phyloP scores from a whole-genome alignment of 2,113 vertebrate species.

The Megaptera novaeangliae region DNA sequence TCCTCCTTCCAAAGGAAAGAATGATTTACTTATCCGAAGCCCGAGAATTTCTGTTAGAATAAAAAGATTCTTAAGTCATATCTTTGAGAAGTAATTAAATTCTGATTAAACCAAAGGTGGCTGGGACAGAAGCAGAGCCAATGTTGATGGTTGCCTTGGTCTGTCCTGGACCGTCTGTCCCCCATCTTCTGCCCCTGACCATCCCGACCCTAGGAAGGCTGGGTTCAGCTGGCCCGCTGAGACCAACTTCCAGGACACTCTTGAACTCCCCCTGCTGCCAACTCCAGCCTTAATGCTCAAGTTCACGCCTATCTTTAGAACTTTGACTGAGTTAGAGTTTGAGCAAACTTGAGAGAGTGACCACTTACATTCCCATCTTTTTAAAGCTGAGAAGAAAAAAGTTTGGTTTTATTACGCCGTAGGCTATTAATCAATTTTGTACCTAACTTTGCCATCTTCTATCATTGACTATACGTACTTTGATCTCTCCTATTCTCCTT shows the following conservation, averaged over 20 bases:
- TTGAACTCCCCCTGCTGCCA: fast-evolving
- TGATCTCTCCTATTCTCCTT: neutral
- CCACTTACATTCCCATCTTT: neutral
- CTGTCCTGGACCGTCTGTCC: neutral
- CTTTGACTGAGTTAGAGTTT: neutral
- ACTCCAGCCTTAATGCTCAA: neutral
- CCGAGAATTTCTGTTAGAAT: neutral
- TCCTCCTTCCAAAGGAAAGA: neutral
- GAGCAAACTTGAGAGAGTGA: neutral
- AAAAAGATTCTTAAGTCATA: neutral
- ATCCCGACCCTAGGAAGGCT: neutral
- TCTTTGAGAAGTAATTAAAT: neutral
- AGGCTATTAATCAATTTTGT: neutral
- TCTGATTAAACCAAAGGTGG: neutral
- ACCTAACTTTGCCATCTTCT: neutral
- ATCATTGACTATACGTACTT: neutral
- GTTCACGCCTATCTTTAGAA: neutral
- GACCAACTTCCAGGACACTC: too few species aligned
- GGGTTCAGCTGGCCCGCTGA: neutral
- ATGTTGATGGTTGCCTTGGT: neutral
- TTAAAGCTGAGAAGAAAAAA: neutral
- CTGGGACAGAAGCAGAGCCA: neutral
- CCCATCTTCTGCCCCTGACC: neutral
- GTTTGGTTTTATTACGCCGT: neutral
- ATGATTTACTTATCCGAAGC: neutral